Evolutionary conservation across 2,113 vertebrate genomes (phyloP), one percentile per base, ranked within the genome.

Genomic region (Pipra filicauda): DNA sequence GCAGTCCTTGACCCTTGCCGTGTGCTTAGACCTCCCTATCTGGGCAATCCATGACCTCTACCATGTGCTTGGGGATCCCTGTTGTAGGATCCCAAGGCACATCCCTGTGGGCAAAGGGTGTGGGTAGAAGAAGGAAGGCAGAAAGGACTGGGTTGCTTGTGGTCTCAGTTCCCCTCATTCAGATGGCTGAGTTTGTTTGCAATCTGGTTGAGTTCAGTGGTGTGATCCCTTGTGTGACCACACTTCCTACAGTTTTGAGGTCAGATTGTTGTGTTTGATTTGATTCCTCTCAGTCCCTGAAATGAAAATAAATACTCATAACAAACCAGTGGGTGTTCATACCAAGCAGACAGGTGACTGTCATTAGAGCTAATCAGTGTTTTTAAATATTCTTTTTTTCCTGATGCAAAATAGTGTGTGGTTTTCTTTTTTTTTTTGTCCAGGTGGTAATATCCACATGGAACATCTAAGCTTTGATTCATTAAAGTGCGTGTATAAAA

Each of bases 101-200:
- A 6, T 67, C 41, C 2, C 0, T 10, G 65, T 5, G 3, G 46
- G n/a, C 1, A 3, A 37, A 92, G 22, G 11, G 0, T 4, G 5
- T 3, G 19, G 33, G 12, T 30, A 8, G 41, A 33, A 89, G 61
- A 27, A 41, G 71, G 28, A 75, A 22, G 10, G 37, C 62, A n/a
- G 11, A 65, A 31, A 73, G 59, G 31, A 39, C 11, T 16, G 64
- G 19, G 15, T 16, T 84, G 28, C 22, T 88, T 11, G 0, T 41
- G 22, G 11, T 74, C 20, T 83, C 44, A 8, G 11, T 64, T 57
- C 64, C 22, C 44, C 31, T 57, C 31, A 18, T 12, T 72, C 30
- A 49, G 6, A 7, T 21, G 17, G 24, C 13, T 57, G 30, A 41
- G 1, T 30, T 85, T 62, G 41, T 73, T 85, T 2, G 3, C 70